Percentiles rank a stretch among this genome's conserved stretches.
Conservation (phyloP, 2,113 vertebrate genomes). For the Callocephalon fimbriatum region DNA sequence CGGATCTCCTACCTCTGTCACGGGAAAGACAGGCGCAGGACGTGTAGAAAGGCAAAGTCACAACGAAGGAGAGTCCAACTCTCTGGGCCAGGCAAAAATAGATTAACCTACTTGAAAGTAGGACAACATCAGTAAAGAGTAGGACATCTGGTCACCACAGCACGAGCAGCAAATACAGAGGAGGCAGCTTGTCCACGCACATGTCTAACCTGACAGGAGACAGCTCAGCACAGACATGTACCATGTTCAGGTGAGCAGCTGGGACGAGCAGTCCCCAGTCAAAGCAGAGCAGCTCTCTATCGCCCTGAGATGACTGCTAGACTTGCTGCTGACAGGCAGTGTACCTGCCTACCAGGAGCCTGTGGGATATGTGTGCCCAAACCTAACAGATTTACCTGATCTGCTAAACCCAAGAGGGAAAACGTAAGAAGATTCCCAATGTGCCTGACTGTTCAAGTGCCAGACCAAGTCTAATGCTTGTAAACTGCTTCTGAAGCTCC, state of each 20-base stretch:
- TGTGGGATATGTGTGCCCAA: not conserved
- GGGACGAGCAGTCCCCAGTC: accelerated
- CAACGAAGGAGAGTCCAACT: slow-evolving; percentile 17
- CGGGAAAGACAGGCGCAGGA: not conserved
- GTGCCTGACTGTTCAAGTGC: not conserved
- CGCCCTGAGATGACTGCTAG: not conserved
- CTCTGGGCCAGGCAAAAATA: slow-evolving; percentile 58
- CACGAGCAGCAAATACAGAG: not conserved
- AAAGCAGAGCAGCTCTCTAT: not conserved
- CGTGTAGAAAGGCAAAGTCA: not conserved
- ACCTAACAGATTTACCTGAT: too few relatives aligned
- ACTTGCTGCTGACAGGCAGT: not conserved
- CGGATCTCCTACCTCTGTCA: not conserved
- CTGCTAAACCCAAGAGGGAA: not conserved
- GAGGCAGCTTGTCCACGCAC: not conserved
- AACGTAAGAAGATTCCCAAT: not conserved
- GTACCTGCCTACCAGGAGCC: not conserved
- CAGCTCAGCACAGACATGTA: not conserved
- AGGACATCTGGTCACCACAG: slow-evolving; percentile 45
- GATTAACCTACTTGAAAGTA: slow-evolving; percentile 68
- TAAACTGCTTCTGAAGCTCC: not conserved
- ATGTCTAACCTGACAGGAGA: not conserved
- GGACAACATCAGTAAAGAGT: not conserved
- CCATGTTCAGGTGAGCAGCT: not conserved
- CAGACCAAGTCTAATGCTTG: not conserved